Conservation (phyloP, 2,113 vertebrate species). For the Sminthopsis crassicaudata region DNA sequence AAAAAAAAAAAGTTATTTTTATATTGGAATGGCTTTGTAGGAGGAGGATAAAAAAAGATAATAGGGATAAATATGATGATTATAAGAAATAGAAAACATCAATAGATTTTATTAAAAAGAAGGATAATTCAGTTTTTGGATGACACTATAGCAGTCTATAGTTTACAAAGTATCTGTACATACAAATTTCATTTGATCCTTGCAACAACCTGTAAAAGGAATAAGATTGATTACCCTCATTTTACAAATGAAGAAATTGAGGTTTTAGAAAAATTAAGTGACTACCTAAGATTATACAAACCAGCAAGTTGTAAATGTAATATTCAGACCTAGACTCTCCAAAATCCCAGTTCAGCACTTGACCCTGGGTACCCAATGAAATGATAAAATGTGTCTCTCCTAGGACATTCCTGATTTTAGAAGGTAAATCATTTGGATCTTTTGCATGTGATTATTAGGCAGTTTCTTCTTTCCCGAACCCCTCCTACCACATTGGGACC, state of each 20-base stretch:
- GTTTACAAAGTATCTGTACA: background rate
- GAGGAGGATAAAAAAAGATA: too few species aligned
- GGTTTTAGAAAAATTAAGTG: background rate
- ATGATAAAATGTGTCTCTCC: background rate
- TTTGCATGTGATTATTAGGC: background rate
- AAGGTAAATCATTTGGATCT: background rate
- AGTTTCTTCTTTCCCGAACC: background rate
- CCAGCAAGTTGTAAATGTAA: background rate
- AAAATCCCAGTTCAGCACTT: background rate
- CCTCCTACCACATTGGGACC: background rate
- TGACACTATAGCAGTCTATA: too few species aligned
- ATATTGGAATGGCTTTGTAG: too few species aligned
- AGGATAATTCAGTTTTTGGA: too few species aligned
- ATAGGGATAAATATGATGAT: too few species aligned
- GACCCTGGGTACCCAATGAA: background rate
- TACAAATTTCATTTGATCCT: background rate
- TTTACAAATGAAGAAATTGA: background rate
- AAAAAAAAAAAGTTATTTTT: too few species aligned
- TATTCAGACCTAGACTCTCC: background rate
- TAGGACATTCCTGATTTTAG: background rate
- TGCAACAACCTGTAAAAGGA: background rate
- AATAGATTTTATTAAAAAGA: too few species aligned
- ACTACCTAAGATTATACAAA: background rate
- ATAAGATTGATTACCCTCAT: background rate
- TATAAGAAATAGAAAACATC: too few species aligned